Evolutionary conservation across 1,140 invertebrate species (phyloP), one percentile per base, ranked within the genome.

Genomic region (Cydia pomonella): DNA sequence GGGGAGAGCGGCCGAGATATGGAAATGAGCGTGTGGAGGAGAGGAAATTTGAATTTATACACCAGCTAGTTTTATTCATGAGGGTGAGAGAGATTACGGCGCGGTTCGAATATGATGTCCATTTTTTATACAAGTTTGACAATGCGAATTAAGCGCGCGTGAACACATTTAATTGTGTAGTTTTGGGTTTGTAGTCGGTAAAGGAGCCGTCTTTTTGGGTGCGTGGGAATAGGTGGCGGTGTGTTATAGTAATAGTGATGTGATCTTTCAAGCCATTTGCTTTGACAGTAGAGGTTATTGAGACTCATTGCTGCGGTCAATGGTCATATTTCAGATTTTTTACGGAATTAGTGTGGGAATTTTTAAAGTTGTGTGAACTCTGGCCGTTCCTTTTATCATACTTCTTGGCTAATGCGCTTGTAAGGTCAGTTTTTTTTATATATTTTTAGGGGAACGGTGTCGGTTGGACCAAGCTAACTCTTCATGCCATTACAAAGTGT

Each of bases 1-100:
- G 88, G 88, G 87, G 88, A 85, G 87, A 44, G 82, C 71, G 79
- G 77, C 73, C 84, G 88, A 91, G 90, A 92, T 92, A 92, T 93
- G 91, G 89, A 92, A 93, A 93, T 92, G 87, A 92, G 85, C 84
- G 88, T 88, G 89, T 93, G 89, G 83, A 81, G 82, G 80, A 93
- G 90, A 92, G 91, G 91, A 93, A 93, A 93, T 93, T 93, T 93
- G 91, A 93, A 93, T 93, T 93, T 92, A 93, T 93, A 93, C 87
- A 92, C 83, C 85, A 87, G 88, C 87, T 91, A 92, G 89, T 92
- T 91, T 92, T 89, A 90, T 91, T 91, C 88, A 87, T 85, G 84
- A 89, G 85, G 87, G 87, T 83, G 80, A 79, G 82, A 74, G 73
- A 87, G 88, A 90, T 90, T 88, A 82, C 76, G 79, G 80, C 86